Evolutionary conservation across 2,113 vertebrate species (phyloP).

Genomic region (Telmatochromis brichardi): DNA sequence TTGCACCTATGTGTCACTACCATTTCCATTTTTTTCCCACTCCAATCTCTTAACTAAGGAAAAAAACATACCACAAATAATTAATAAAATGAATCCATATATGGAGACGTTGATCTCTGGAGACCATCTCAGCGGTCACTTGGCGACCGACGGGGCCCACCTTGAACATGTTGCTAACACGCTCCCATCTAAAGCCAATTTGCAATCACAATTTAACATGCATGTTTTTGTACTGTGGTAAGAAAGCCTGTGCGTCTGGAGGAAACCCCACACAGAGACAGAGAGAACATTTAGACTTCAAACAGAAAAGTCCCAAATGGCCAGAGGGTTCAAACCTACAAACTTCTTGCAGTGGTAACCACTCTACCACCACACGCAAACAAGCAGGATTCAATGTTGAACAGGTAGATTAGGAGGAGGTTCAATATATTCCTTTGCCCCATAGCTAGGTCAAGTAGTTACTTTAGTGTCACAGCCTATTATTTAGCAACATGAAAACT

Average conservation of each 20-base stretch:
- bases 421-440: background rate
- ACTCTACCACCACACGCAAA: background rate
- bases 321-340: background rate
- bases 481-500: conserved; percentile 37
- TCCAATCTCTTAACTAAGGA: background rate
- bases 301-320: background rate
- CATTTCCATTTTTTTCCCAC: background rate
- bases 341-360: background rate
- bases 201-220: background rate
- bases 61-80: background rate
- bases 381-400: background rate
- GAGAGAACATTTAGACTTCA: background rate
- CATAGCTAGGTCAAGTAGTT: background rate
- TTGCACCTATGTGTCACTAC: background rate
- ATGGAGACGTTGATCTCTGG: background rate
- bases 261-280: background rate
- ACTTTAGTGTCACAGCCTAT: conserved; percentile 13
- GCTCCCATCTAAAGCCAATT: background rate
- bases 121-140: background rate
- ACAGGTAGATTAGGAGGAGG: background rate
- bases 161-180: background rate
- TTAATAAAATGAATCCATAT: background rate
- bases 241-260: background rate
- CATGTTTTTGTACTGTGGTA: background rate
- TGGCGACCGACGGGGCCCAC: background rate